Base-by-base conservation (phyloP, 1,140 invertebrate species). In the Antheraea mylitta region DNA sequence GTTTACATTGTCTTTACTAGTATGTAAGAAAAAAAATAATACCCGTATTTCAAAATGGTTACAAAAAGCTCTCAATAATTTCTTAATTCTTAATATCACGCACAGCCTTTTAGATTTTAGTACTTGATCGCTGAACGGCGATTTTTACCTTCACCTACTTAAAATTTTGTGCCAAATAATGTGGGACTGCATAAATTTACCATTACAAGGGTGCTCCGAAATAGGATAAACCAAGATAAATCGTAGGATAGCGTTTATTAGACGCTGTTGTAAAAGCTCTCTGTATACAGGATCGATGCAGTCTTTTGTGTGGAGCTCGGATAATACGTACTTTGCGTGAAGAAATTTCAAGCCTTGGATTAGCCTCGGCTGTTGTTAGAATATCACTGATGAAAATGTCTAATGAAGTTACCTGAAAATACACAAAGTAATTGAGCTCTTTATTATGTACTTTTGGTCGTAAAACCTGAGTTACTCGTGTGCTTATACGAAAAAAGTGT, bases 401-500 rank as follows among this genome's bases (percentile, higher is more conserved):
- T 16, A 53, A 53, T 53, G 45, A 53, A 53, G 45, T 53, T 53
- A n/a, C 11, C 13, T 0, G 6, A 53, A 53, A 13, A 5, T 13
- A 16, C 16, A 53, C 16, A 53, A 53, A 53, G 6, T 53, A 53
- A 53, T 16, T 53, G 45, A 53, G 16, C 45, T n/a, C 45, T 16
- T 53, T 53, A 53, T 53, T 53, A 16, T 53, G 45, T 53, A 13
- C 45, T 53, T 53, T 53, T 53, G 45, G 45, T 13, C 16, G 13
- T 13, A 53, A 10, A 53, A 53, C 45, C 11, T 53, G 11, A 53
- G 11, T 16, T 63, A 22, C 37, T 16, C 18, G 61, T n/a, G 19
- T 36, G 37, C 30, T 63, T 36, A 61, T 66, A 73, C 53, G 68
- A 69, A 79, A n/a, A 79, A 76, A 75, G 70, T 75, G 70, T 70